Evolutionary conservation across 2,113 vertebrate genomes (phyloP).

Genomic region (Gadus macrocephalus): DNA sequence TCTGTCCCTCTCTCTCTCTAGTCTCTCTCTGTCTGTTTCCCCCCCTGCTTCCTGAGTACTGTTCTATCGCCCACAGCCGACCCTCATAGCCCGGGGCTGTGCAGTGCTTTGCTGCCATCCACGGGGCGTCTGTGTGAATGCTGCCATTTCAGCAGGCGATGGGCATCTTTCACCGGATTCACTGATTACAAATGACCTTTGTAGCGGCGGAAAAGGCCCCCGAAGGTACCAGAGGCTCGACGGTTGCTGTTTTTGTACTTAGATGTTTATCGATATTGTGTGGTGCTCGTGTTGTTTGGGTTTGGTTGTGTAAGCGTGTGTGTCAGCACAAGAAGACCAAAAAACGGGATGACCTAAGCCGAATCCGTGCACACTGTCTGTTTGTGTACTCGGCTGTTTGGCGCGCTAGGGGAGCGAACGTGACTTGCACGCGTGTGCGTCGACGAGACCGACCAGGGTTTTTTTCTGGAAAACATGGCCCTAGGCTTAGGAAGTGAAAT

Average conservation of each 20-base stretch:
- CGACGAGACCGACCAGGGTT: too few relatives aligned
- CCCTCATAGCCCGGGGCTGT: conserved; percentile 36
- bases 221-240: conserved; percentile 35
- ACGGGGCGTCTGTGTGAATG: conserved; percentile 36
- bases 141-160: conserved; percentile 41
- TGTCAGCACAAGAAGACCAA: too few relatives aligned
- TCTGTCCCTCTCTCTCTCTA: too few relatives aligned
- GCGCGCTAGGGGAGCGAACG: too few relatives aligned
- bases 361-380: too few relatives aligned
- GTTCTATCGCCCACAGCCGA: conserved; percentile 44
- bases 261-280: conserved; percentile 31
- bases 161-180: conserved; percentile 51
- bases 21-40: background rate
- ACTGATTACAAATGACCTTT: conserved; percentile 70
- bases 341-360: too few relatives aligned
- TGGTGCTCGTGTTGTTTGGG: too few relatives aligned
- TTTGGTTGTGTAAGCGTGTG: too few relatives aligned
- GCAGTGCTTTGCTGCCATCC: conserved; percentile 67
- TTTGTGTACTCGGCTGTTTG: too few relatives aligned
- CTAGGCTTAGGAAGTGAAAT: too few relatives aligned
- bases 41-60: conserved; percentile 17
- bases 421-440: too few relatives aligned
- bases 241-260: conserved; percentile 21
- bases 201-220: conserved; percentile 32
- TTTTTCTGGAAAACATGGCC: too few relatives aligned